Evolutionary conservation across 1,140 invertebrate genomes (phyloP).

Genomic region (Pantala flavescens): DNA sequence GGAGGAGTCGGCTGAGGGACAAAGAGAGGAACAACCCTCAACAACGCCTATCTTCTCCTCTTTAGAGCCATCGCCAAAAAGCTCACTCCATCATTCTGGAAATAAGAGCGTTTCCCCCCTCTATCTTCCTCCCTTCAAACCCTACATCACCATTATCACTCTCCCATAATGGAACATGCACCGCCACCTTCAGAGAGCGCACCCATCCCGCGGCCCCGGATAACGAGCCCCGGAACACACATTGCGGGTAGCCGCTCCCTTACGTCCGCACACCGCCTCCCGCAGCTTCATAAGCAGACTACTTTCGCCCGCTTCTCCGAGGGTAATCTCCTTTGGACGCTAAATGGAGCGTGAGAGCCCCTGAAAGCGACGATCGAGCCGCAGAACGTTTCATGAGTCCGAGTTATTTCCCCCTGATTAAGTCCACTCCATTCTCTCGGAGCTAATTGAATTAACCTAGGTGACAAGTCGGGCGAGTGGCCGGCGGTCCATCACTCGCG

Average conservation of each 20-base stretch:
- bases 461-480: not conserved
- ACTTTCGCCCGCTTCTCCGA: not conserved
- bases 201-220: not conserved
- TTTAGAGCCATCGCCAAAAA: not conserved
- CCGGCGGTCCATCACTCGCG: not conserved
- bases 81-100: not conserved
- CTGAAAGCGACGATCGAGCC: not conserved
- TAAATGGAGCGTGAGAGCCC: not conserved
- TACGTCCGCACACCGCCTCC: not conserved
- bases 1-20: too few relatives aligned
- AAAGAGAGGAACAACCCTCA: too few relatives aligned
- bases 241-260: not conserved
- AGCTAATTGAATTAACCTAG: not conserved
- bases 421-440: not conserved
- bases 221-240: not conserved
- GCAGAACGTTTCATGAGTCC: not conserved
- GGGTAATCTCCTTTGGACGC: not conserved
- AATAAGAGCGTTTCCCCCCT: not conserved
- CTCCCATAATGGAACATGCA: not conserved
- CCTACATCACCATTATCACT: conserved; percentile 9
- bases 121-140: not conserved
- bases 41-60: not conserved
- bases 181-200: not conserved
- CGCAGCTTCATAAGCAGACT: too few relatives aligned
- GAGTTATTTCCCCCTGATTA: not conserved